A percentile compares a stretch with the other conserved stretches of the same genome.
Evolutionary conservation across 1,140 invertebrate species (phyloP).

Genomic region (Heterodera carotae): DNA sequence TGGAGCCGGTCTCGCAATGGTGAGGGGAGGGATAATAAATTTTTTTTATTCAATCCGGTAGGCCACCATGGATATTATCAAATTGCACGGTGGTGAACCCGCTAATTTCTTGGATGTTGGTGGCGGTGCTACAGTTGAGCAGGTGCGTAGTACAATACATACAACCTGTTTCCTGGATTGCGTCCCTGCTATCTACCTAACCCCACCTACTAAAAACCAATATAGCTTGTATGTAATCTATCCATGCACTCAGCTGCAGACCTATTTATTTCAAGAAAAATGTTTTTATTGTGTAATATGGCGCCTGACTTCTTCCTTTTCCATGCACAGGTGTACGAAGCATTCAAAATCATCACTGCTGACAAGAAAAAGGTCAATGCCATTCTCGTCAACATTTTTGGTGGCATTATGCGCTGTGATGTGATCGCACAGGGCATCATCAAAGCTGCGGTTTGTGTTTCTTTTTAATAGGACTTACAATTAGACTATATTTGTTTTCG

Average conservation of each 20-base stretch:
- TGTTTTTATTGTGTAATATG: no score
- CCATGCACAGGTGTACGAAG: constrained; percentile 85
- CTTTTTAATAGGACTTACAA: neutral
- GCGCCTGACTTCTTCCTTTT: constrained; percentile 51
- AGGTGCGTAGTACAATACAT: no score
- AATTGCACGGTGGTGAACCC: constrained; percentile 77
- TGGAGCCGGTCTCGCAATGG: constrained; percentile 96
- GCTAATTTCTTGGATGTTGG: constrained; percentile 85
- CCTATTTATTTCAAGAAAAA: no score
- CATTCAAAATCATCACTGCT: constrained; percentile 87
- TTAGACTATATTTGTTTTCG: neutral
- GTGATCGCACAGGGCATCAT: constrained; percentile 93
- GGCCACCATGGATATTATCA: constrained; percentile 68
- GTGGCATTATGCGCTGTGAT: constrained; percentile 91
- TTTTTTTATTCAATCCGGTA: constrained; percentile 70
- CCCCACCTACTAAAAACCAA: no score
- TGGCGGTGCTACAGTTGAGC: constrained; percentile 84
- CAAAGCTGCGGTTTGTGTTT: constrained; percentile 73
- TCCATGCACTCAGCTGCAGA: no score
- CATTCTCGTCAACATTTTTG: constrained; percentile 74
- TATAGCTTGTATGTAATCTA: no score
- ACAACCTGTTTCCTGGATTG: no score
- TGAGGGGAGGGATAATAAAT: no score
- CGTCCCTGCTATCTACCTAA: no score
- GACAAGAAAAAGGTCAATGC: constrained; percentile 72